These are phyloP conservation scores for Argentina silus DNA, from an alignment of 2,797 vertebrate genomes.

Conservation along the genomic window DNA sequence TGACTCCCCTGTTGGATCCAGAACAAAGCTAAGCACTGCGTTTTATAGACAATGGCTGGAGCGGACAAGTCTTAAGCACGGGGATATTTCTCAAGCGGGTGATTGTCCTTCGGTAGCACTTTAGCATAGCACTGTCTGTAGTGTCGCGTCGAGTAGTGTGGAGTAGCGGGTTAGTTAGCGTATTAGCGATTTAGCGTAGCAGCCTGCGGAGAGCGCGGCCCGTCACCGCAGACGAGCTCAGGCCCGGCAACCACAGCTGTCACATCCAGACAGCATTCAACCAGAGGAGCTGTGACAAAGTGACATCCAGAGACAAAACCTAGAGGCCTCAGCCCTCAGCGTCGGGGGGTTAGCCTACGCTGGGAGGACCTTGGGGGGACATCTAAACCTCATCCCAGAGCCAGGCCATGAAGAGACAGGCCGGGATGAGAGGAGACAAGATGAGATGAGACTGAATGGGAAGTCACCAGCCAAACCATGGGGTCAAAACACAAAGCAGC, in stretches of 20 bases:
- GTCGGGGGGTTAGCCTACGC: slow-evolving; percentile 36
- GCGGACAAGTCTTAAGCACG: slow-evolving; percentile 54
- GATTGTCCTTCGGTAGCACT: slow-evolving; percentile 54
- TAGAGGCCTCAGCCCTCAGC: slow-evolving; percentile 47
- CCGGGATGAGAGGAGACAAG: slow-evolving; percentile 51
- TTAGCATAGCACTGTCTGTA: slow-evolving; percentile 57
- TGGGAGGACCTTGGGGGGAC: background rate
- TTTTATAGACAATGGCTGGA: too few species aligned
- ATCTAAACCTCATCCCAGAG: slow-evolving; percentile 46
- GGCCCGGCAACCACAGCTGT: slow-evolving; percentile 63
- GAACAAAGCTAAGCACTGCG: background rate
- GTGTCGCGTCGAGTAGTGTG: slow-evolving; percentile 68
- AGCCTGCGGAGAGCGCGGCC: slow-evolving; percentile 63
- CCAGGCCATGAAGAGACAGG: slow-evolving; percentile 43
- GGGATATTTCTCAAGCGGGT: slow-evolving; percentile 49
- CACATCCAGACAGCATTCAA: slow-evolving; percentile 66
- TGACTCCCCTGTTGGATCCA: slow-evolving; percentile 40
- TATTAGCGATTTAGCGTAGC: slow-evolving; percentile 70
- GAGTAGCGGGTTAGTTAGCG: slow-evolving; percentile 62
- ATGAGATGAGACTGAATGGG: slow-evolving; percentile 63
- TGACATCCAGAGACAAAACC: slow-evolving; percentile 71
- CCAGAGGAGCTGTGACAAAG: slow-evolving; percentile 69
- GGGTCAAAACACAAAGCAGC: slow-evolving; percentile 64
- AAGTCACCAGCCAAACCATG: slow-evolving; percentile 66
- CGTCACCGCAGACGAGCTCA: slow-evolving; percentile 64